Base-by-base conservation (phyloP, 2,113 vertebrate species). In the Mirza zaza region DNA sequence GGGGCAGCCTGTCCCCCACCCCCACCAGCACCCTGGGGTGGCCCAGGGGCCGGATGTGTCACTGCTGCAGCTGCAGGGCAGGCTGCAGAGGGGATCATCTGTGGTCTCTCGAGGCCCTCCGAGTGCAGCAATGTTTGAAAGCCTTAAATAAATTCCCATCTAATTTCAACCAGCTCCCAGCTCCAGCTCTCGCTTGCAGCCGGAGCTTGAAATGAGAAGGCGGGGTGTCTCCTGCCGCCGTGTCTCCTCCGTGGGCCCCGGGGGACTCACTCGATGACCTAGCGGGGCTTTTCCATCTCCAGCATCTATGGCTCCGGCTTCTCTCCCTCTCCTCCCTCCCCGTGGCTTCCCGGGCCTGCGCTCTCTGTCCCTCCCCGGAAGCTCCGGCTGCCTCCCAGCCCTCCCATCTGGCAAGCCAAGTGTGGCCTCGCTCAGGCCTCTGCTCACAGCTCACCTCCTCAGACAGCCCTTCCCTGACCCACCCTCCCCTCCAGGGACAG, bases 121-220 rank as follows among this genome's bases (percentile, higher is more conserved):
- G 48, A 90, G 48, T 45, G 48, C n/a, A 90, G 80, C 68, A 93
- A 59, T 70, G 76, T 96, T 97, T 96, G 81, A 90, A 89, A 70
- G 68, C 80, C 57, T 90, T 96, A 95, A 93, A 91, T 97, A 89
- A 97, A 93, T 97, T 85, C 95, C 71, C 84, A 48, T 85, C 94
- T 92, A 59, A 80, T 93, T 95, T 87, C 80, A 89, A 52, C 61
- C 10, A 21, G 36, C 80, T 90, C 79, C 76, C 81, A 7, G 85
- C 89, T 75, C 83, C 4, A 32, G 39, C 87, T 57, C 4, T 0
- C 4, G 75, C 87, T 90, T 86, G 86, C 92, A 96, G 80, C 27
- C 1, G 0, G 71, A 89, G 63, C 55, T 18, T 39, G 55, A 94
- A 84, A 80, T 75, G 70, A 95, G 45, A 32, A 55, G 71, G 71